Base-by-base conservation (phyloP, 2,888 invertebrate genomes). In the Brenthis ino region DNA sequence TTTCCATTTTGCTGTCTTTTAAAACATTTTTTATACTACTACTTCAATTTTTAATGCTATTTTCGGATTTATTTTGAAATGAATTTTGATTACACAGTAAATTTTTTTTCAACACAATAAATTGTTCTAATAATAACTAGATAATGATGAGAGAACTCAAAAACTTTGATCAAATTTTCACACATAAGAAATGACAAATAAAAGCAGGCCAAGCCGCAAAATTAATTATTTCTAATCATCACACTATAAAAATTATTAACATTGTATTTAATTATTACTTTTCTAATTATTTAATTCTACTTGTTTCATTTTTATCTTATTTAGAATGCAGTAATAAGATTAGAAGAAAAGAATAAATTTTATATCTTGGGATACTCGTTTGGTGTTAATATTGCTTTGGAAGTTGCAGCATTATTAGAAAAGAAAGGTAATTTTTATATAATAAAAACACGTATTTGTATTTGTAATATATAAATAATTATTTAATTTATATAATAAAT, bases 321-420 rank as follows among this genome's bases (percentile, higher is more conserved):
- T 60, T 20, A 60, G 60, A 60, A 60, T 28, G 48, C 28, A 2
- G 28, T 50, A 3, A 50, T 60, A 14, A 60, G 48, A 48, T n/a
- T 60, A 8, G 60, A 60, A 33, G 60, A 50, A 24, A 60, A 50
- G 60, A 50, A 60, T 4, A 60, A 37, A 6, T 60, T 60, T 60
- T 50, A 51, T 50, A 3, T 60, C 20, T 11, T 60, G 14, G 60
- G 50, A 14, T 50, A 50, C 13, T 60, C 48, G 24, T 50, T 60
- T 60, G 60, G 60, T 14, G 50, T 60, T 28, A 60, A 50, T 50
- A 14, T 60, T 24, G 60, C 60, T 14, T 60, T 60, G 13, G 60
- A 60, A 28, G 16, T 50, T 11, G 57, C 57, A 20, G 57, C 57
- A 16, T 20, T 57, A 1, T 47, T 57, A 47, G 57, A 57, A 47